These are phyloP conservation scores for Zygogramma bicolorata DNA, from an alignment of 2,888 invertebrate genomes.

Conservation along the genomic window DNA sequence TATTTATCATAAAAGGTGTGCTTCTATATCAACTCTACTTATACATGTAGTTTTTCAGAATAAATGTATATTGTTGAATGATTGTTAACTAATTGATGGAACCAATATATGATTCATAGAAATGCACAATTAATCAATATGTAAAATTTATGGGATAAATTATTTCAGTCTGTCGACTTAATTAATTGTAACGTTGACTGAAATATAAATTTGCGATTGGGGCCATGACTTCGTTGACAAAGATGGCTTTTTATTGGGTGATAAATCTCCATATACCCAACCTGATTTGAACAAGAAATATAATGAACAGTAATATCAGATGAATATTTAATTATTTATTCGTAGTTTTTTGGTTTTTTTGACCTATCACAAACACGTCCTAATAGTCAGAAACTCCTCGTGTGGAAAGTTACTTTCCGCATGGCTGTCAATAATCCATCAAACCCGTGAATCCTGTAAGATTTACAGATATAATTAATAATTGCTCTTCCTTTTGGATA, in stretches of 20 bases:
- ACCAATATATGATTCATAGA: neutral
- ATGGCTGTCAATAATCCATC: no score
- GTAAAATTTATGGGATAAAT: constrained; percentile 14
- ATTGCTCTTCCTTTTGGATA: no score
- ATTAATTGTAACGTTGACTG: neutral
- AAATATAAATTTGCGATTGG: neutral
- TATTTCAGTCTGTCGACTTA: constrained; percentile 9
- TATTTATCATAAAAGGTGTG: neutral
- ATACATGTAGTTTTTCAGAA: neutral
- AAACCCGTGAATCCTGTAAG: no score
- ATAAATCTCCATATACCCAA: neutral
- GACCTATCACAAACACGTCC: no score
- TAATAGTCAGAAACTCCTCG: no score
- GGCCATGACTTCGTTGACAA: neutral
- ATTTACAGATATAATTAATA: no score
- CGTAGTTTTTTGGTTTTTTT: no score
- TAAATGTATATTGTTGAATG: neutral
- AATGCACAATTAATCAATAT: neutral
- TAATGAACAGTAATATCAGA: no score
- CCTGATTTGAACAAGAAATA: neutral
- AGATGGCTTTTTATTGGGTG: neutral
- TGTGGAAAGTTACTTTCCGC: no score
- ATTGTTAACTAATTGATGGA: neutral
- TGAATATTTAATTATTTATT: no score
- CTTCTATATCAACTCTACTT: neutral